Evolutionary conservation across 1,140 invertebrate genomes (phyloP).

Genomic region (Dryas iulia): DNA sequence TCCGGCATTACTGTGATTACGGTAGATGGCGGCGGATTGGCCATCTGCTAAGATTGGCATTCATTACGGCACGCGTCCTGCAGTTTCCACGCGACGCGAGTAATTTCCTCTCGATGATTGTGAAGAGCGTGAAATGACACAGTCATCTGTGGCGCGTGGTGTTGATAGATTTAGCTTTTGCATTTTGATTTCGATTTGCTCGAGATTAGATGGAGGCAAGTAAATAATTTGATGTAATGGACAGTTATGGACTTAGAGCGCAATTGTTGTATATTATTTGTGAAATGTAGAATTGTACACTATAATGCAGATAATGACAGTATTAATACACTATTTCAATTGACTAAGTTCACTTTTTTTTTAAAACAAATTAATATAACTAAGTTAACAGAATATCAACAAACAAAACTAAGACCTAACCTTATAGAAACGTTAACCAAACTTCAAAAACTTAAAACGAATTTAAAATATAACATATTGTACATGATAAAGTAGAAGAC

Average conservation of each 20-base stretch:
- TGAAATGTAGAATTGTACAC: background rate
- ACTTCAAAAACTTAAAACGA: background rate
- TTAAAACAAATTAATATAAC: no score
- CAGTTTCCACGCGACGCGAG: slow-evolving; percentile 49
- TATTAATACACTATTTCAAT: background rate
- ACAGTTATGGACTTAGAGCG: background rate
- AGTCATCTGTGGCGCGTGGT: slow-evolving; percentile 30
- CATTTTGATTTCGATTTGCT: slow-evolving; percentile 17
- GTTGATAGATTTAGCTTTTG: slow-evolving; percentile 10
- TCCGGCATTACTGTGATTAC: slow-evolving; percentile 29
- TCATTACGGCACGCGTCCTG: slow-evolving; percentile 63
- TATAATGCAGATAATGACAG: background rate
- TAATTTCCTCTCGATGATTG: slow-evolving; percentile 50
- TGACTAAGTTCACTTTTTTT: no score
- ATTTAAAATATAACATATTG: slow-evolving; percentile 6
- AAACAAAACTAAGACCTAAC: no score
- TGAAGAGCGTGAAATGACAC: slow-evolving; percentile 54
- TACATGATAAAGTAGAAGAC: slow-evolving; percentile 16
- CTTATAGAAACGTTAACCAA: background rate
- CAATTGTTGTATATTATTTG: background rate
- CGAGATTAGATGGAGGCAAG: slow-evolving; percentile 12
- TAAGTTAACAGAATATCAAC: background rate
- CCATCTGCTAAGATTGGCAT: slow-evolving; percentile 46
- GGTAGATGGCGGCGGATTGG: slow-evolving; percentile 41
- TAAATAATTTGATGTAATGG: slow-evolving; percentile 1